Evolutionary conservation across 92 coral and sea anemone species (phyloP), one percentile per base, ranked within the genome.

Genomic region (Actinostola sp.): DNA sequence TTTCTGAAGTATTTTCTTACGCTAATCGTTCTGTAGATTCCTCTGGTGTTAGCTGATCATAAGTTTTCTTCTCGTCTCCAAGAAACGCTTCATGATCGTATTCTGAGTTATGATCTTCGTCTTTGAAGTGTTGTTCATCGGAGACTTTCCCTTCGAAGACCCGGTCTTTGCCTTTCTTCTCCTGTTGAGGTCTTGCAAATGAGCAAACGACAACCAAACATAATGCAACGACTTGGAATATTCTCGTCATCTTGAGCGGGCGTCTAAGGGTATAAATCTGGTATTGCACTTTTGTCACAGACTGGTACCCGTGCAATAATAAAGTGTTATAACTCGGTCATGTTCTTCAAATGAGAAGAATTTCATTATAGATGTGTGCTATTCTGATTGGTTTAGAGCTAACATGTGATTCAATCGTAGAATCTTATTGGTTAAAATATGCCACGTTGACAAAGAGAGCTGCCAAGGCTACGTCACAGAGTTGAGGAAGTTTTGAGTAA

Each of bases 31-130:
- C 93, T 62, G 73, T 80, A 0, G 97, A 91, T 86, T 94, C 98
- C 45, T 91, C 92, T 2, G 98, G 88, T 17, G 95, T 78, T 48
- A 94, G 72, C 71, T 88, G 86, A 63, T 94, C 98, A 74, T 88
- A 94, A 21, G 90, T 88, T 51, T 78, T 85, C 80, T 92, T 94
- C 19, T 94, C 98, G 52, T 91, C 79, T 10, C 98, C 98, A 20
- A 94, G 81, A 53, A 94, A 94, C 20, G 98, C 98, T 56, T 94
- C 98, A 19, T 94, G 98, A 60, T 94, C 98, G 65, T 91, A 94
- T 29, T 91, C 97, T 9, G 80, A 15, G 84, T 94, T 94, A 70
- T 94, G 97, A n/a, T 86, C 92, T 10, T 83, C 82, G 8, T 65
- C 94, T 42, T 86, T 80, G 51, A 82, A 94, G 70, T 94, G 98